These are phyloP conservation scores for Apodemia mormo DNA, from an alignment of 2,888 invertebrate genomes.

Conservation along the genomic window DNA sequence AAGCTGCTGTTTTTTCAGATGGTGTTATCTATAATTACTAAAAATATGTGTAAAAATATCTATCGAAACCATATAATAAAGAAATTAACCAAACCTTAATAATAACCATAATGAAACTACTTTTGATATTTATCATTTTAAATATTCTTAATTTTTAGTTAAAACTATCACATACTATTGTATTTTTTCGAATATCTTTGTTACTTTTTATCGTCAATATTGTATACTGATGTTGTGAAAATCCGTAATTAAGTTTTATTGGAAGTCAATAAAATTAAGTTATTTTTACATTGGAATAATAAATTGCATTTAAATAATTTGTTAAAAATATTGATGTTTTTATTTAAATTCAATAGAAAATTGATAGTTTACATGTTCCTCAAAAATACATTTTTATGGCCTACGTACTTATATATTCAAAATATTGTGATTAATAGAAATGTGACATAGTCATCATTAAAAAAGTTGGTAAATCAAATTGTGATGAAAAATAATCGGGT, in stretches of 20 bases:
- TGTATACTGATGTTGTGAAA: no score
- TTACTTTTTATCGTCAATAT: no score
- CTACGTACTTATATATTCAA: neutral
- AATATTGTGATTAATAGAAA: neutral
- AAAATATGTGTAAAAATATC: no score
- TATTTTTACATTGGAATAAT: neutral
- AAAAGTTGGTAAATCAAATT: neutral
- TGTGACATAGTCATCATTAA: neutral
- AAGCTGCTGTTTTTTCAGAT: neutral
- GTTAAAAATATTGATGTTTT: neutral
- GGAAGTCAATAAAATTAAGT: neutral
- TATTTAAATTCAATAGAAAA: neutral
- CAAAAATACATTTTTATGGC: constrained; percentile 2
- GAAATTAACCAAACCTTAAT: no score
- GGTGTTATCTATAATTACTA: neutral
- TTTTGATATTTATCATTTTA: neutral
- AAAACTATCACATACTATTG: no score
- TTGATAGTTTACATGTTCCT: neutral
- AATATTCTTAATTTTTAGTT: neutral
- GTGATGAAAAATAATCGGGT: neutral
- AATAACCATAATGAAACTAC: no score
- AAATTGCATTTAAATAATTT: neutral
- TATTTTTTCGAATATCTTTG: no score
- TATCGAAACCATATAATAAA: no score
- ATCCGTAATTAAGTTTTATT: no score